Evolutionary conservation across 2,113 vertebrate species (phyloP), one percentile per base, ranked within the genome.

Genomic region (Jacana jacana): DNA sequence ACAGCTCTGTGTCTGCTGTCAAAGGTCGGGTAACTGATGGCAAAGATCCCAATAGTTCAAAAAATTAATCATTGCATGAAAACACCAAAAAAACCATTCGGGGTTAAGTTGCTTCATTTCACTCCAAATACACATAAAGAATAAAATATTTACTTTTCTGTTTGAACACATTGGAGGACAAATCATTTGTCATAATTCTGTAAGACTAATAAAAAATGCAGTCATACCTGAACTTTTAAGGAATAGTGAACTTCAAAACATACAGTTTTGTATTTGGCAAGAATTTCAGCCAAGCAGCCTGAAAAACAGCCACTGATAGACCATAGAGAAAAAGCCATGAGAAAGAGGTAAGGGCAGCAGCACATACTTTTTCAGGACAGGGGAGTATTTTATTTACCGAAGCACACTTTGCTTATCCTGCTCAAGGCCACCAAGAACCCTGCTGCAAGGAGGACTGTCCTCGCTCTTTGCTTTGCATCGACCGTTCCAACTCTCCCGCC

Each of bases 61-160:
- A 84, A 72, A 96, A 89, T 37, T 91, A 97, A 94, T 91, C 81
- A 90, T 8, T 58, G 77, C 63, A 89, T 35, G 28, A 95, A 96
- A 85, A 8, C 19, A 89, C 13, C 19, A 48, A 49, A 84, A 82
- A 75, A 85, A 86, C 92, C 92, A 40, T 66, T 92, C 71, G 82
- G 69, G 49, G 35, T 91, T 81, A 95, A 92, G 68, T 51, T 71
- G 40, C 61, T 79, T 81, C 31, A 85, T 91, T 95, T 94, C 73
- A 96, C 88, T 54, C 39, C 76, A 96, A 94, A 69, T 71, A 60
- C 49, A 83, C 13, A 71, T 89, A 82, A 44, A 91, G 69, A 58
- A 58, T 68, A 81, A 93, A 91, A 61, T 77, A 70, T 54, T 81
- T 88, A 55, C 17, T 88, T 7, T 42, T 78, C 48, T 46, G 24